Base-by-base conservation (phyloP, 2,113 vertebrate species). In the Acrocephalus arundinaceus region DNA sequence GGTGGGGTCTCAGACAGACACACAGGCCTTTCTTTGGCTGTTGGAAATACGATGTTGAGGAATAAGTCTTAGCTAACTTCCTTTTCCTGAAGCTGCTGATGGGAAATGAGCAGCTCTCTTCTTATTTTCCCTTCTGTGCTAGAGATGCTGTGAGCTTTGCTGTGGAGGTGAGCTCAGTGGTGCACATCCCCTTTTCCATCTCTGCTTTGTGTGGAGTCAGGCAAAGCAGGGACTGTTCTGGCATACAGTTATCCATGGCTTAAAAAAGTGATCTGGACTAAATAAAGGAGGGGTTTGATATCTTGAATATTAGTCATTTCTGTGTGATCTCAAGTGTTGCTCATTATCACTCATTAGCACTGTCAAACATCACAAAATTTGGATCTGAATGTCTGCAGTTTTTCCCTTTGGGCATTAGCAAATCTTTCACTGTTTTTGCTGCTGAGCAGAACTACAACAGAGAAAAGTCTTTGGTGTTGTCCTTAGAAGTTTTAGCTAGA, bases 301-400 rank as follows among this genome's bases (percentile, higher is more conserved):
- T 22, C 83, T 77, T 46, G n/a, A 54, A 27, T 58, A 57, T 76
- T 66, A 35, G 79, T 57, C 52, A 74, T 94, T 91, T 70, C 67
- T 80, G 45, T 87, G 10, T 80, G 54, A 83, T 93, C 82, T 90
- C 49, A 68, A 66, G 82, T 70, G 72, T 70, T 80, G 46, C 63
- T 97, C 55, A 46, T 95, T 94, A 92, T 72, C 87, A 57, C 78
- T 91, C 81, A 72, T 90, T 87, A 87, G 55, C 14, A n/a, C 84
- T 90, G 85, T 79, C 85, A 90, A 63, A 80, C 59, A 91, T 92
- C 80, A 82, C 70, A 87, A 52, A 92, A 79, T 62, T 45, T 24
- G 67, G 57, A 78, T 89, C 57, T 72, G 87, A 94, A 37, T 82
- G 70, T 61, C 89, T 94, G 79, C 59, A 43, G 41, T 62, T 90